Conservation (phyloP, 2,113 vertebrate species). For the Tupaia tana region DNA sequence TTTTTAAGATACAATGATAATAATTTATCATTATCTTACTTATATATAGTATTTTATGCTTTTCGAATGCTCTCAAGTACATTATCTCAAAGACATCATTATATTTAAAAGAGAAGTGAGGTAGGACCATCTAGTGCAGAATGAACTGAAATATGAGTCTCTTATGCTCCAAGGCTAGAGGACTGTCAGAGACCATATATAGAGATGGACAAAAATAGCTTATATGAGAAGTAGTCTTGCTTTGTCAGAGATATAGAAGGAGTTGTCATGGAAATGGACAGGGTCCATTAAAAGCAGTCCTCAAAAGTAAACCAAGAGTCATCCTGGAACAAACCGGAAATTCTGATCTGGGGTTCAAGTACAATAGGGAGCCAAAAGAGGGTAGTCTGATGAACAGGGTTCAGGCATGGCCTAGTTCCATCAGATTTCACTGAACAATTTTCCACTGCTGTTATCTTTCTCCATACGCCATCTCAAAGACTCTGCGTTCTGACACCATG, state of each 20-base stretch:
- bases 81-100: constrained; percentile 61
- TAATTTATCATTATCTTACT: constrained; percentile 61
- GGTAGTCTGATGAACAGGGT: neutral
- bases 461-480: constrained; percentile 54
- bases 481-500: constrained; percentile 19
- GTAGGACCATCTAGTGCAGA: constrained; percentile 32
- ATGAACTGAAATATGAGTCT: constrained; percentile 62
- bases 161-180: constrained; percentile 20
- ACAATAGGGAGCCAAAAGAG: neutral
- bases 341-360: constrained; percentile 1
- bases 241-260: constrained; percentile 37
- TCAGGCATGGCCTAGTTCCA: constrained; percentile 14
- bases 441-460: constrained; percentile 23
- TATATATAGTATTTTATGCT: constrained; percentile 28
- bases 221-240: constrained; percentile 26
- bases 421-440: constrained; percentile 11
- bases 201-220: constrained; percentile 1
- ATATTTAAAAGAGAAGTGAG: constrained; percentile 48
- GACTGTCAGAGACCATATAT: constrained; percentile 48
- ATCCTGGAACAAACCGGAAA: constrained; percentile 23
- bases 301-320: constrained; percentile 18
- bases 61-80: constrained; percentile 57
- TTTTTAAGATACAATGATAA: constrained; percentile 64
- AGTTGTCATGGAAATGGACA: neutral
- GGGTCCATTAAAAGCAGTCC: constrained; percentile 10